A percentile compares a stretch with the other conserved stretches of the same genome.
Evolutionary conservation across 2,113 vertebrate species (phyloP).

Genomic region (Anhinga anhinga): DNA sequence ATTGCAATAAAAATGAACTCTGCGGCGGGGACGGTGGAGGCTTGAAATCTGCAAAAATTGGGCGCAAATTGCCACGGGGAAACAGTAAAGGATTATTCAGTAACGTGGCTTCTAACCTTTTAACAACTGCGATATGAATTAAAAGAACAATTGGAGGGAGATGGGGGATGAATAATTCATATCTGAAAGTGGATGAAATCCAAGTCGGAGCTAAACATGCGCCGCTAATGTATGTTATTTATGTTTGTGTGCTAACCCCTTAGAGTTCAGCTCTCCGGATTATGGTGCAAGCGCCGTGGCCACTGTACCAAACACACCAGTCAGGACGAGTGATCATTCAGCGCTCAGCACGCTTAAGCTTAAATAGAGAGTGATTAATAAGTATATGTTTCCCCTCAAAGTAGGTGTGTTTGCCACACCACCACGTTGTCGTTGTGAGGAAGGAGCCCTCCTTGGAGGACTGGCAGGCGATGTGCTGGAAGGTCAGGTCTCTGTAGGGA

Average conservation of each 20-base stretch:
- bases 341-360: not conserved
- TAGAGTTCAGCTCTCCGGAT: not conserved
- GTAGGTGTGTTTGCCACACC: not conserved
- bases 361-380: conserved; percentile 38
- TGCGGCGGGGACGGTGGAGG: not conserved
- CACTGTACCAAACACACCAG: not conserved
- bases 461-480: not conserved
- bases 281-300: not conserved
- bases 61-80: conserved; percentile 28
- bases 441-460: not conserved
- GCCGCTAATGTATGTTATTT: conserved; percentile 44
- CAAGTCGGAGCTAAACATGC: conserved; percentile 7
- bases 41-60: conserved; percentile 66
- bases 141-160: conserved; percentile 62
- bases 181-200: conserved; percentile 67
- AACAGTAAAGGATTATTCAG: conserved; percentile 65
- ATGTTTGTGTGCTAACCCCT: not conserved
- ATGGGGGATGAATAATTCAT: conserved; percentile 72
- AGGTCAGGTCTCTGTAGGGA: not conserved
- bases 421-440: accelerated
- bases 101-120: conserved; percentile 67
- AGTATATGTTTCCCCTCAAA: not conserved
- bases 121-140: conserved; percentile 68
- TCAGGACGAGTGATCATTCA: not conserved
- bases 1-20: conserved; percentile 65